Conservation (phyloP, 2,113 vertebrate species). For the Ceyx melanurus region DNA sequence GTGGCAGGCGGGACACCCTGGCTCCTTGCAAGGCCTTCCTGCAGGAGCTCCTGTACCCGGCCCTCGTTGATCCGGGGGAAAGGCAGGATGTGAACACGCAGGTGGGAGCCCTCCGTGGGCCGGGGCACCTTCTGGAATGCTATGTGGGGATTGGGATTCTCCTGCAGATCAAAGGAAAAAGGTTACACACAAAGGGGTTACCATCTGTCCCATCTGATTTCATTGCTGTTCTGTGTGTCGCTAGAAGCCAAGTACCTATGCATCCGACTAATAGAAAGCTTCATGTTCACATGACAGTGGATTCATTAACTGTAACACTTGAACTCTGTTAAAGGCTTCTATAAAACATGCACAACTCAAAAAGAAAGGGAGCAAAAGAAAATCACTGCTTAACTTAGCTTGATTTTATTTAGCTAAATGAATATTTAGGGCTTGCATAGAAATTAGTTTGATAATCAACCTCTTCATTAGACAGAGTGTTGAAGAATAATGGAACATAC, state of each 20-base stretch:
- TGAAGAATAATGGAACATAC: not conserved
- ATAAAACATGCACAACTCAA: not conserved
- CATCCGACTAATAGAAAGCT: not conserved
- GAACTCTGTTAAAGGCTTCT: not conserved
- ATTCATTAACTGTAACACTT: not conserved
- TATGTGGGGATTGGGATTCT: conserved; percentile 98
- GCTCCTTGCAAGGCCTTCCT: conserved; percentile 84
- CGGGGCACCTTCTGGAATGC: conserved; percentile 97
- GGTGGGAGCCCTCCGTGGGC: conserved; percentile 95
- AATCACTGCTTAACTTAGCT: not conserved
- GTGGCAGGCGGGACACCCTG: conserved; percentile 71
- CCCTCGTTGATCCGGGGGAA: conserved; percentile 87
- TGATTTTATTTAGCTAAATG: not conserved
- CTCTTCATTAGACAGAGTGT: not conserved
- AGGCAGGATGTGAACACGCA: conserved; percentile 92
- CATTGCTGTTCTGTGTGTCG: not conserved
- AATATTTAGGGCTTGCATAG: not conserved
- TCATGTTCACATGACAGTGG: not conserved
- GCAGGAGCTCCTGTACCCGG: conserved; percentile 85
- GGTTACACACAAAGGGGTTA: not conserved
- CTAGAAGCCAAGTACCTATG: not conserved
- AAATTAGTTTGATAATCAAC: not conserved
- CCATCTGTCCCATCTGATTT: not conserved
- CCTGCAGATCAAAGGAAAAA: conserved; percentile 72
- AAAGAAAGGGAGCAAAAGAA: not conserved